Percentiles rank a stretch among this genome's conserved stretches.
Conservation (phyloP, 1,140 invertebrate genomes). For the Zaprionus lachaisei region DNA sequence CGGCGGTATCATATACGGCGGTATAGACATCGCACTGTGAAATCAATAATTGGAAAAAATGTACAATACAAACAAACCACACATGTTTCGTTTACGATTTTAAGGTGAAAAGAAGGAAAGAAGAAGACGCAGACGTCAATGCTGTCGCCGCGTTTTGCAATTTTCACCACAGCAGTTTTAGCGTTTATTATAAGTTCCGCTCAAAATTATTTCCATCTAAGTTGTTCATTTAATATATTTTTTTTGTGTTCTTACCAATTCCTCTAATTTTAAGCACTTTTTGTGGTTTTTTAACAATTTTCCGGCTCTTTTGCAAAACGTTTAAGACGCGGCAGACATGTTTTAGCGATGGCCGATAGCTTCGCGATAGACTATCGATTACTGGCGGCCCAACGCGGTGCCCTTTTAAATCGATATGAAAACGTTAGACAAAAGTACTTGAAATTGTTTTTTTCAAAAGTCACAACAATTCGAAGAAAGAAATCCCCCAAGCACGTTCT, state of each 20-base stretch:
- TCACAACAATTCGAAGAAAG: slow-evolving; percentile 11
- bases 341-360: slow-evolving; percentile 43
- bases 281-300: slow-evolving; percentile 53
- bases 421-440: slow-evolving; percentile 16
- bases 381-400: background rate
- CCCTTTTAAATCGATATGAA: slow-evolving; percentile 4
- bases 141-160: slow-evolving; percentile 59
- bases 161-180: slow-evolving; percentile 42
- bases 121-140: slow-evolving; percentile 47
- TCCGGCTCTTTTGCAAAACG: slow-evolving; percentile 64
- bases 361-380: slow-evolving; percentile 27
- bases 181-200: slow-evolving; percentile 5
- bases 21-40: slow-evolving; percentile 85
- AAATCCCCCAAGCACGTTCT: slow-evolving; percentile 30
- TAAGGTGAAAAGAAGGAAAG: slow-evolving; percentile 35
- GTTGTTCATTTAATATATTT: too few relatives aligned
- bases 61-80: slow-evolving; percentile 31
- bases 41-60: slow-evolving; percentile 45
- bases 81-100: slow-evolving; percentile 44
- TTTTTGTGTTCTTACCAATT: slow-evolving; percentile 42
- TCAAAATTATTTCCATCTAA: background rate
- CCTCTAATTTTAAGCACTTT: slow-evolving; percentile 33
- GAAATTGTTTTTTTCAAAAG: slow-evolving; percentile 27
- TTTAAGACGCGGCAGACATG: slow-evolving; percentile 77
- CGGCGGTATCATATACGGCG: slow-evolving; percentile 93